Base-by-base conservation (phyloP, 2,113 vertebrate species). In the Dicaeum eximium region DNA sequence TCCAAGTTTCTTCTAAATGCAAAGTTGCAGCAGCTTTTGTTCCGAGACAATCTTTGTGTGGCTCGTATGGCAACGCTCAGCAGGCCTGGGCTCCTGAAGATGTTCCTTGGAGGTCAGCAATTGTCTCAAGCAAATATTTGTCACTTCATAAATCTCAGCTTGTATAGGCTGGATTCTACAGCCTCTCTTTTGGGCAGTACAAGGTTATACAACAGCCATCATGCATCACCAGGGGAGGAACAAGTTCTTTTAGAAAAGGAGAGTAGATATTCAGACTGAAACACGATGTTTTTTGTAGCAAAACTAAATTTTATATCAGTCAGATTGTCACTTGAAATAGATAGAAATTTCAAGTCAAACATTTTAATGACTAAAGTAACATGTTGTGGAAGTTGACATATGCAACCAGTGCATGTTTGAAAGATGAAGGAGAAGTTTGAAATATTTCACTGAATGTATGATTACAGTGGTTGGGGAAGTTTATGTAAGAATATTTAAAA, bases 61-160 rank as follows among this genome's bases (percentile, higher is more conserved):
- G 64, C 88, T 96, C 80, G 44, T 95, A 93, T 88, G 90, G 95
- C 94, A 95, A 94, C 67, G 66, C 95, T 93, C 93, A 95, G 91
- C 93, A 92, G 67, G 93, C 90, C 74, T 82, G 90, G 50, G 80
- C 84, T 95, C 79, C 90, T 94, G 93, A 95, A 97, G 93, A 96
- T 97, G 92, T 88, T 91, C 81, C 87, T 94, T 44, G 70, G 70
- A 93, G 90, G 93, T 92, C 95, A 94, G 82, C 85, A 92, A 86
- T 93, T 94, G 90, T 96, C 92, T 86, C 94, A 82, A 86, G 91
- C 90, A 93, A 92, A 91, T 95, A 95, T 93, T 92, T 89, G 95
- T 79, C 71, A 82, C 65, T 92, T 82, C 93, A 96, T 95, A 93
- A 95, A 95, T 96, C 93, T 96, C 85, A 89, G 9, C 58, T 95